Conservation (phyloP, 2,113 vertebrate genomes). For the Alectura lathami region DNA sequence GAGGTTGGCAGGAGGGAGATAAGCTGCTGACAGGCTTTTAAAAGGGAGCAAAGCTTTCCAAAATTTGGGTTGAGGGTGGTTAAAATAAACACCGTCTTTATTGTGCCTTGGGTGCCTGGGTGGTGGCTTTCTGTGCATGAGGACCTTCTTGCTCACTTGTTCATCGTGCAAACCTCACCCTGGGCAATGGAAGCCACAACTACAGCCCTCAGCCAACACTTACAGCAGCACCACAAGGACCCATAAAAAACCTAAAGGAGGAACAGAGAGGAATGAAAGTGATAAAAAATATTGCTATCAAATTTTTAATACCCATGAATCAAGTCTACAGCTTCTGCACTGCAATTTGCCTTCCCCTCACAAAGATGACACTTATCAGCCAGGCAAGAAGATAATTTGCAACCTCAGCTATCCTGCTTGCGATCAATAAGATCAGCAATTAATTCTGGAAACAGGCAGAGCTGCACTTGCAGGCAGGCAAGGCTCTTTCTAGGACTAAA, state of each 20-base stretch:
- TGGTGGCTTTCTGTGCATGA: neutral
- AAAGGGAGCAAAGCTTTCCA: neutral
- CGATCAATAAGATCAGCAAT: neutral
- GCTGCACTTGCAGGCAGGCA: neutral
- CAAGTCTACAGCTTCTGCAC: neutral
- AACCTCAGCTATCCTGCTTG: neutral
- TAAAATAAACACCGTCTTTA: neutral
- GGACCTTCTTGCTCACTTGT: neutral
- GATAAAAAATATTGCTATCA: conserved; percentile 8
- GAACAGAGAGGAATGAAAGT: neutral
- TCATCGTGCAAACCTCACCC: no score
- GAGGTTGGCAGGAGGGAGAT: neutral
- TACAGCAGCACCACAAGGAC: neutral
- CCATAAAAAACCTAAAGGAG: neutral
- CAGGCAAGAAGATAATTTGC: neutral
- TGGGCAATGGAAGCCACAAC: neutral
- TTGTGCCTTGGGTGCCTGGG: no score
- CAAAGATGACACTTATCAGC: neutral
- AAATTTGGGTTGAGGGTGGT: neutral
- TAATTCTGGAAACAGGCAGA: neutral
- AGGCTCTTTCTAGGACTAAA: neutral
- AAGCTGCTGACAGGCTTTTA: neutral
- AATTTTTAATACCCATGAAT: conserved; percentile 34
- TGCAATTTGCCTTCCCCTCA: neutral
- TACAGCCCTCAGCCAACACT: neutral